These are phyloP conservation scores for Lasioglossum lativentre DNA, from an alignment of 2,888 invertebrate genomes.

Conservation along the genomic window DNA sequence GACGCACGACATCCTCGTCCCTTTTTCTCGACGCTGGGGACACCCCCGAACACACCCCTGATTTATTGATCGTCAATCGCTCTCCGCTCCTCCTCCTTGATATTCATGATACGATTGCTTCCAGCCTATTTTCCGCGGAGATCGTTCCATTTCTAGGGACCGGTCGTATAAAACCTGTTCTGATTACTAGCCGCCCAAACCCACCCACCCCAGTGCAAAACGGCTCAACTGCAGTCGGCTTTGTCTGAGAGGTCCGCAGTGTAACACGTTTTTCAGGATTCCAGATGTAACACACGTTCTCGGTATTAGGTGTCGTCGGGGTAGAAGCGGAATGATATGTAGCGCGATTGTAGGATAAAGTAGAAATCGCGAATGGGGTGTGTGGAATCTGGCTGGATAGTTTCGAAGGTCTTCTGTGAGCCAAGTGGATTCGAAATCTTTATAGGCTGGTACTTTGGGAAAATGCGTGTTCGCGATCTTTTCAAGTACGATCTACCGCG, in stretches of 20 bases:
- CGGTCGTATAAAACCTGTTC: conserved; percentile 16
- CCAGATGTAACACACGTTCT: neutral
- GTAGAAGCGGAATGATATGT: neutral
- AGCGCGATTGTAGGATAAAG: neutral
- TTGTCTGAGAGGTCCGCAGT: neutral
- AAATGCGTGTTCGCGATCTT: neutral
- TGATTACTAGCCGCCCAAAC: conserved; percentile 30
- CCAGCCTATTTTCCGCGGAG: conserved; percentile 37
- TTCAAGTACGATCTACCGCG: neutral
- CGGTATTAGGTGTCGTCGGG: neutral
- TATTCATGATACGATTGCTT: conserved; percentile 61
- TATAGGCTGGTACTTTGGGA: neutral
- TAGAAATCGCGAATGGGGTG: neutral
- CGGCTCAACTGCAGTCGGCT: conserved; percentile 17
- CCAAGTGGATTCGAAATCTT: neutral
- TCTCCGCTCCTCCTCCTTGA: conserved; percentile 44
- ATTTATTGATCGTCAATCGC: conserved; percentile 71
- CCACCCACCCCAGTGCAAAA: neutral
- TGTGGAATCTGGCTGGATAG: neutral
- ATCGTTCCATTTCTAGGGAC: neutral
- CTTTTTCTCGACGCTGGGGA: conserved; percentile 34
- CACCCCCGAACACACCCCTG: conserved; percentile 62
- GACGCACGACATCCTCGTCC: conserved; percentile 45
- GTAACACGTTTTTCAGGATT: neutral
- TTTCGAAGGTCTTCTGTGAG: neutral